Evolutionary conservation across 2,888 invertebrate genomes (phyloP), one percentile per base, ranked within the genome.

Genomic region (Allolobophora icterica): DNA sequence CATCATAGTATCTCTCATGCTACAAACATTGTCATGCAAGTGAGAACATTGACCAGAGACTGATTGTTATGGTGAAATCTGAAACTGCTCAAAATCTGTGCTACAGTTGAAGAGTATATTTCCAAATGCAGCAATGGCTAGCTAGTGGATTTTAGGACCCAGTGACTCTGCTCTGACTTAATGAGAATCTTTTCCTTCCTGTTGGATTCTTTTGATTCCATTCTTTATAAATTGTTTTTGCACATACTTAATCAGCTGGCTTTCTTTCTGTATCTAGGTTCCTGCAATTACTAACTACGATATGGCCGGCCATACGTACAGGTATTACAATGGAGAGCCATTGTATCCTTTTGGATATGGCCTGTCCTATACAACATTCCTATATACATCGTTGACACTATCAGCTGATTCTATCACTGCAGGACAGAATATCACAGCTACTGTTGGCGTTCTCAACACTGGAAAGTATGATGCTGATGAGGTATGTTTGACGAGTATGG

Each of bases 261-360:
- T 35, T 19, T 38, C 19, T 24, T 87, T 87, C 34, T 87, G 15
- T 87, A 87, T 38, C 34, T 93, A 94, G 92, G 92, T 93, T 2
- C 92, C 92, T 19, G 90, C 92, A 17, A 93, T 93, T 58, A 92
- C 92, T 21, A 89, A 93, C 89, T 93, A 93, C 91, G 91, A 92
- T n/a, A 95, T 95, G 95, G 92, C 90, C 58, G 94, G 94, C 11
- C 92, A 94, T 45, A 95, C 95, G 1, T 95, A 95, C 92, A 93
- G 95, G 35, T 95, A 95, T 91, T 94, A 94, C 90, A 38, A 87
- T 35, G 93, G 93, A 19, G 93, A 93, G 17, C 94, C 94, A 8
- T 91, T 93, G 38, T 94, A 93, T 91, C 94, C 94, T 3, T 94
- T 94, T 92, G 93, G 93, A 40, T 93, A 91, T 52, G 93, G 93